Percentiles rank a stretch among this genome's conserved stretches.
phyloP scores from a whole-genome alignment of 2,888 invertebrate genomes.

The Platerodrilus igneus region DNA sequence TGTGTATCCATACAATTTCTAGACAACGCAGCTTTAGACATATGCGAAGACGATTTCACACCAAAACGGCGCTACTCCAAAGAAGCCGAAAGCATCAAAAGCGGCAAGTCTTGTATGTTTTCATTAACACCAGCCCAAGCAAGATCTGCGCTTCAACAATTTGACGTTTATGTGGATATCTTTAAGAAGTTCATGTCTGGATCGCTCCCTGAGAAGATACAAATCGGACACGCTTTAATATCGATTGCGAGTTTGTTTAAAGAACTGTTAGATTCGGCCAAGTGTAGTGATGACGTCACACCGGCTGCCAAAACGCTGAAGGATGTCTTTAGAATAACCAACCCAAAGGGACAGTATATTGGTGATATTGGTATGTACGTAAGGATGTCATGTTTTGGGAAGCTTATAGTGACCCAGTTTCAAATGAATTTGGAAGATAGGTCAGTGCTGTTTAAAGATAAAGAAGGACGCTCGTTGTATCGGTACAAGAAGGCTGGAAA shows the following conservation, averaged over 20 bases:
- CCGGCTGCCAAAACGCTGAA: slow-evolving; percentile 56
- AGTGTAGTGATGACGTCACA: no score
- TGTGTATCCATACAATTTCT: slow-evolving; percentile 59
- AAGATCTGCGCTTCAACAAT: slow-evolving; percentile 49
- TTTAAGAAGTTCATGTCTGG: slow-evolving; percentile 59
- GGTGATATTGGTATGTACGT: slow-evolving; percentile 59
- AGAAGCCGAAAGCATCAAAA: slow-evolving; percentile 51
- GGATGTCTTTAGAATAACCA: slow-evolving; percentile 55
- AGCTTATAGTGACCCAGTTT: slow-evolving; percentile 61
- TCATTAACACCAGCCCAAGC: slow-evolving; percentile 56
- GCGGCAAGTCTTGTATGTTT: slow-evolving; percentile 64
- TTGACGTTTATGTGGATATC: slow-evolving; percentile 56
- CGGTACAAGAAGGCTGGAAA: slow-evolving; percentile 41
- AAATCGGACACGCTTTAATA: slow-evolving; percentile 56
- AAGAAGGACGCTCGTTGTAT: slow-evolving; percentile 45
- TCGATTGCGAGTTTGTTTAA: slow-evolving; percentile 58
- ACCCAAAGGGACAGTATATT: slow-evolving; percentile 50
- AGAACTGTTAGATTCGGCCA: slow-evolving; percentile 51
- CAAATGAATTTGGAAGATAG: slow-evolving; percentile 51
- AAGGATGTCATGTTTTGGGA: slow-evolving; percentile 62
- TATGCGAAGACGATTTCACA: slow-evolving; percentile 56
- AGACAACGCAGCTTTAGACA: slow-evolving; percentile 56
- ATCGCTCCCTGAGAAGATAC: slow-evolving; percentile 58
- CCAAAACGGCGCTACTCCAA: slow-evolving; percentile 35
- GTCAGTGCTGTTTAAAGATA: slow-evolving; percentile 47